Evolutionary conservation across 2,113 vertebrate species (phyloP), one percentile per base, ranked within the genome.

Genomic region (Quiscalus mexicanus): DNA sequence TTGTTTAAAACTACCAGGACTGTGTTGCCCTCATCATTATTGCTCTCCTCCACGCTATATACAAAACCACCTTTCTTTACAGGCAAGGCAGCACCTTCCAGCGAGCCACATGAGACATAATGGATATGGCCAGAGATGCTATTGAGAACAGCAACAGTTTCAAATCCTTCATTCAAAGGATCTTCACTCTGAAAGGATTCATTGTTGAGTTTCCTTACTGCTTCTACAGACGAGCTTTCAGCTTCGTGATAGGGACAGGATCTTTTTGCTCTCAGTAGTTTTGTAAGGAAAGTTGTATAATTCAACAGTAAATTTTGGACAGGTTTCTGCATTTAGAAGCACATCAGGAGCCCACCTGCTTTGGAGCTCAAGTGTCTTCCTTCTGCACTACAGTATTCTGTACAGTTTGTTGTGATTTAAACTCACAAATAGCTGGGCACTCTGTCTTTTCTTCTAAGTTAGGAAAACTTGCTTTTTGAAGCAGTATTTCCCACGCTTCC

Each of bases 1-100:
- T 96, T 97, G 84, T 95, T 98, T 70, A 98, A 89, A 87, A 97
- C 94, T 90, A 97, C 67, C 45, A 97, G 90, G 91, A 93, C 93
- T 58, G 83, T 63, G 82, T 84, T 82, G 82, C 92, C 97, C 94
- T 95, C 93, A 83, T 75, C 71, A 94, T 94, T 91, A 79, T 91
- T 94, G 69, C 83, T 95, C 89, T 94, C 28, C 16, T 85, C 83
- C 63, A 84, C 3, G 2, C 58, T 60, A 86, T 30, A 53, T 1
- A 89, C 68, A 76, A 92, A 80, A 84, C 37, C 42, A 56, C 49
- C 56, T 90, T 84, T 97, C 95, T 95, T 97, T 91, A 98, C 93
- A 91, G 84, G 96, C 92, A 97, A 97, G 74, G 92, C 70, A 94
- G 96, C 87, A 96, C 92, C 85, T 30, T 58, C 87, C 79, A 74